Conservation (phyloP, 2,888 invertebrate species). For the Drosophila diplacantha region DNA sequence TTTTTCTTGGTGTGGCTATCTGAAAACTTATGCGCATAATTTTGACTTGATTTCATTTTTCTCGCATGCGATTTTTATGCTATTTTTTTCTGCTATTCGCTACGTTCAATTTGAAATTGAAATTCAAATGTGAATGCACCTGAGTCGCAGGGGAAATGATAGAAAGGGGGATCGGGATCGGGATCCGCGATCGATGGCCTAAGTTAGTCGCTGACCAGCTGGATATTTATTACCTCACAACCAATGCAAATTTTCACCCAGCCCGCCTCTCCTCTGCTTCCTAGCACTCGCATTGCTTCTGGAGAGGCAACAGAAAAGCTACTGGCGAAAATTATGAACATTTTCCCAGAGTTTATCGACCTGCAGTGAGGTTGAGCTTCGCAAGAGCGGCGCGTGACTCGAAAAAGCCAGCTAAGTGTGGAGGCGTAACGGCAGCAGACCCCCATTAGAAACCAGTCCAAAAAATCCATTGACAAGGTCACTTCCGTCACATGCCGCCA, state of each 20-base stretch:
- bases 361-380: slow-evolving; percentile 30
- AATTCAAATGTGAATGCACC: slow-evolving; percentile 61
- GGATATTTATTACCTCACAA: slow-evolving; percentile 70
- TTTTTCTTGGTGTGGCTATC: slow-evolving; percentile 1
- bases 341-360: slow-evolving; percentile 43
- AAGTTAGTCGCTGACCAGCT: slow-evolving; percentile 51
- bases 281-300: slow-evolving; percentile 4
- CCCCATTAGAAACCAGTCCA: slow-evolving; percentile 46
- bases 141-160: slow-evolving; percentile 27
- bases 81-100: slow-evolving; percentile 15
- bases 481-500: slow-evolving; percentile 60
- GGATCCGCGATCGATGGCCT: slow-evolving; percentile 54
- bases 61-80: slow-evolving; percentile 63
- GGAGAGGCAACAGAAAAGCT: slow-evolving; percentile 52
- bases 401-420: slow-evolving; percentile 15
- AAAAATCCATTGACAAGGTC: slow-evolving; percentile 67
- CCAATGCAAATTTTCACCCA: slow-evolving; percentile 60
- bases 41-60: slow-evolving; percentile 71
- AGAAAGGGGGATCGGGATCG: not conserved
- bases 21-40: slow-evolving; percentile 66
- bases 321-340: slow-evolving; percentile 51
- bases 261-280: not conserved
- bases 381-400: slow-evolving; percentile 36
- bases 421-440: slow-evolving; percentile 26
- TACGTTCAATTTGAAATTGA: slow-evolving; percentile 60